Conservation (phyloP, 2,888 invertebrate genomes). For the Dryococelus australis region DNA sequence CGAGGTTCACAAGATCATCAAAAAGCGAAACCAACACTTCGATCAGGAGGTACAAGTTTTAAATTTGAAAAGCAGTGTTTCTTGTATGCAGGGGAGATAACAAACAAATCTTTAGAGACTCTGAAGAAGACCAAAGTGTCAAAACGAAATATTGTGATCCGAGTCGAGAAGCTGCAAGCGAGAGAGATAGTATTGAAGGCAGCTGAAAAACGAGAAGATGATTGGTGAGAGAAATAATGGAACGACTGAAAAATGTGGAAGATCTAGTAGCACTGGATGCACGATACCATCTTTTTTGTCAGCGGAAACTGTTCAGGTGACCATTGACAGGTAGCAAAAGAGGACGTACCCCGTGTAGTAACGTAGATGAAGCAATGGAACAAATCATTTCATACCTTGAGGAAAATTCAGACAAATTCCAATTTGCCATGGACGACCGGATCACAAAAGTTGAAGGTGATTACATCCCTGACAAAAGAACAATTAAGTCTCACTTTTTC, state of each 20-base stretch:
- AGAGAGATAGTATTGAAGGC: too few species aligned
- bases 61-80: neutral
- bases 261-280: neutral
- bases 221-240: neutral
- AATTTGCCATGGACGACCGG: neutral
- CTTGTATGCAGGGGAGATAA: neutral
- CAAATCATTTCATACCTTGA: neutral
- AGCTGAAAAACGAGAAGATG: too few species aligned
- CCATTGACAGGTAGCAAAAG: neutral
- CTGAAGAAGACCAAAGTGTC: neutral
- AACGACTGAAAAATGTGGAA: neutral
- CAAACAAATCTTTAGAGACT: neutral
- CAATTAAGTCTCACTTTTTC: too few species aligned
- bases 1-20: neutral
- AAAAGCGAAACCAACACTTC: neutral
- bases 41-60: neutral
- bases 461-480: neutral
- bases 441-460: neutral
- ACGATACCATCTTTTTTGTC: neutral
- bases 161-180: neutral
- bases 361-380: constrained; percentile 1
- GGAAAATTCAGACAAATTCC: neutral
- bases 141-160: neutral
- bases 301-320: neutral
- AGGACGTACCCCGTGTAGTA: neutral